These are phyloP conservation scores for Sepiola atlantica DNA, from an alignment of 2,888 invertebrate species.

Conservation along the genomic window DNA sequence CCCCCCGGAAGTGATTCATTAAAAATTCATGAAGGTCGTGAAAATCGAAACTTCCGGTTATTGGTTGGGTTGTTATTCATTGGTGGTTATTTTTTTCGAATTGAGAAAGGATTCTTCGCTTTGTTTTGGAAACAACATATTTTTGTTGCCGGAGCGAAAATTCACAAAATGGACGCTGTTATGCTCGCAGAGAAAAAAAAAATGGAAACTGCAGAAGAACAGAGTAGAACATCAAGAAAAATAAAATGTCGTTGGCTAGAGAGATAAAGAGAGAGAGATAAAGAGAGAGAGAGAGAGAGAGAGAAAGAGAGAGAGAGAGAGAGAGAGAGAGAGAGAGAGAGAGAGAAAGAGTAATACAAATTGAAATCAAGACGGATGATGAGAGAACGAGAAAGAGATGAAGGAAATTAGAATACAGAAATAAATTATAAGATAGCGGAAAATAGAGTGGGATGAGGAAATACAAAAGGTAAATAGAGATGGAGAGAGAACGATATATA, in stretches of 20 bases:
- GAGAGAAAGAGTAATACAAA: background rate
- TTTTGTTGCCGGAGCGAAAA: background rate
- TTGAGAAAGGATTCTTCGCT: background rate
- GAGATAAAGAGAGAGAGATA: background rate
- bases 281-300: constrained; percentile 22
- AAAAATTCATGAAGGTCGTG: constrained; percentile 5
- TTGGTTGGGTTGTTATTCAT: too few species aligned
- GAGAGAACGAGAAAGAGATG: background rate
- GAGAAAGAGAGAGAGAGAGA: constrained; percentile 6
- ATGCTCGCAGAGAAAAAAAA: background rate
- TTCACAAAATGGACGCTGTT: background rate
- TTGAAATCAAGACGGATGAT: background rate
- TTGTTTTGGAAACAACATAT: too few species aligned
- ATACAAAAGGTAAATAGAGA: background rate
- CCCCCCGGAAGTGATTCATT: background rate
- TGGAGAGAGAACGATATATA: too few species aligned
- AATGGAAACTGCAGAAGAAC: background rate
- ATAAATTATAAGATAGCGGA: background rate
- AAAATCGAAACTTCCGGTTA: background rate
- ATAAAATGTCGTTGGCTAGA: background rate
- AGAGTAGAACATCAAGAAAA: background rate
- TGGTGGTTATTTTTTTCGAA: background rate
- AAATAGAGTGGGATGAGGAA: background rate
- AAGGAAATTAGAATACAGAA: background rate
- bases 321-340: background rate